Conservation (phyloP, 2,113 vertebrate species). For the Meles meles region DNA sequence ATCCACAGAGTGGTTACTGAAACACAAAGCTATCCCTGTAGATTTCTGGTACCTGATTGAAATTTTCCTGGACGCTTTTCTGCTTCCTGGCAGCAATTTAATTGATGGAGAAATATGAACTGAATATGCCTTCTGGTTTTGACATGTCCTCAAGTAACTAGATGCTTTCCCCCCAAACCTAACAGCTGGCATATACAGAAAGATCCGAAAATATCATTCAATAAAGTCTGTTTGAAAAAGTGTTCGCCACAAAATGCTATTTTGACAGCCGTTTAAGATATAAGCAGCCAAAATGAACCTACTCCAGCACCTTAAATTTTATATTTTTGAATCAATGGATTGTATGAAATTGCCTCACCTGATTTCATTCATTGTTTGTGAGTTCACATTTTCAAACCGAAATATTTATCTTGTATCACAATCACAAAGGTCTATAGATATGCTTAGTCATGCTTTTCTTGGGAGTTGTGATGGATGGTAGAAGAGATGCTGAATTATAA, state of each 20-base stretch:
- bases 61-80: constrained; percentile 43
- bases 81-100: constrained; percentile 35
- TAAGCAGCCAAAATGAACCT: neutral
- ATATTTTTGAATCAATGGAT: neutral
- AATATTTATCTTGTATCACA: neutral
- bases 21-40: neutral
- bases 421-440: neutral
- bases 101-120: constrained; percentile 16
- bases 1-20: neutral
- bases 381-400: constrained; percentile 13
- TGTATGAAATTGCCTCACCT: neutral
- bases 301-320: neutral
- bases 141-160: neutral
- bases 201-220: constrained; percentile 25
- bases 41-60: constrained; percentile 15
- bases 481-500: neutral
- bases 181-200: constrained; percentile 24
- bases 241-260: neutral
- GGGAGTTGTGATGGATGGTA: neutral
- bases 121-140: neutral
- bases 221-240: constrained; percentile 8
- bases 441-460: neutral
- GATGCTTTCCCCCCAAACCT: neutral
- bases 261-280: constrained; percentile 25
- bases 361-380: neutral